These are phyloP conservation scores for Octodon degus DNA, from an alignment of 2,113 vertebrate species.

Conservation along the genomic window DNA sequence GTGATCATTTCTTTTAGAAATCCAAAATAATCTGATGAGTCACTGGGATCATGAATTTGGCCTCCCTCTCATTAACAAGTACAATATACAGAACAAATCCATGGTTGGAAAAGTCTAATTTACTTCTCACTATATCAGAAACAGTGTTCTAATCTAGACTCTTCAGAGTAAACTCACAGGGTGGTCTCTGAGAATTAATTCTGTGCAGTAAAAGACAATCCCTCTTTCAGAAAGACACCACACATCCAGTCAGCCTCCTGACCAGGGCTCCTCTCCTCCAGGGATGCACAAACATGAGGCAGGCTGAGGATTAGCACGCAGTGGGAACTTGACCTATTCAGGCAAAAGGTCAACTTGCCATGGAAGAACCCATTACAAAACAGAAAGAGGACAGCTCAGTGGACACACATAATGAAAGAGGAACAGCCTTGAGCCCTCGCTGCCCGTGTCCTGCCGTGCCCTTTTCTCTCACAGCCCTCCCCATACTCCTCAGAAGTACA, in stretches of 20 bases:
- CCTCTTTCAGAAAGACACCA: constrained; percentile 31
- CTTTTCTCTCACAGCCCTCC: constrained; percentile 52
- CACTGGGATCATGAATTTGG: not conserved
- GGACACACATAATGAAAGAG: constrained; percentile 73
- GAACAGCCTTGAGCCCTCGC: constrained; percentile 47
- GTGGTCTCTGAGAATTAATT: constrained; percentile 61
- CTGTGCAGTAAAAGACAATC: constrained; percentile 32
- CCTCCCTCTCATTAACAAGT: not conserved
- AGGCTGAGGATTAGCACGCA: constrained; percentile 68
- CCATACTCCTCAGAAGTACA: not conserved
- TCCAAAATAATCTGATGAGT: not conserved
- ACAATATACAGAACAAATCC: not conserved
- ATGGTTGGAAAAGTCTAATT: constrained; percentile 22
- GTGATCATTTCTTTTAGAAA: not conserved
- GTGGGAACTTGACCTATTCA: constrained; percentile 82
- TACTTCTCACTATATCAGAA: not conserved
- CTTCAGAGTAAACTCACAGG: not conserved
- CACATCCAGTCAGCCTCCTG: constrained; percentile 46
- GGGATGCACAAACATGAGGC: constrained; percentile 31
- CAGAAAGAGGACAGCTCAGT: constrained; percentile 78
- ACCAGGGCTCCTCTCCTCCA: constrained; percentile 36
- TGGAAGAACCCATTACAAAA: constrained; percentile 76
- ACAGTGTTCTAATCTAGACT: not conserved
- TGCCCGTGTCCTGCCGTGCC: constrained; percentile 57
- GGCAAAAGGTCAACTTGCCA: constrained; percentile 83